Conservation (phyloP, 2,113 vertebrate genomes). For the Vombatus ursinus region DNA sequence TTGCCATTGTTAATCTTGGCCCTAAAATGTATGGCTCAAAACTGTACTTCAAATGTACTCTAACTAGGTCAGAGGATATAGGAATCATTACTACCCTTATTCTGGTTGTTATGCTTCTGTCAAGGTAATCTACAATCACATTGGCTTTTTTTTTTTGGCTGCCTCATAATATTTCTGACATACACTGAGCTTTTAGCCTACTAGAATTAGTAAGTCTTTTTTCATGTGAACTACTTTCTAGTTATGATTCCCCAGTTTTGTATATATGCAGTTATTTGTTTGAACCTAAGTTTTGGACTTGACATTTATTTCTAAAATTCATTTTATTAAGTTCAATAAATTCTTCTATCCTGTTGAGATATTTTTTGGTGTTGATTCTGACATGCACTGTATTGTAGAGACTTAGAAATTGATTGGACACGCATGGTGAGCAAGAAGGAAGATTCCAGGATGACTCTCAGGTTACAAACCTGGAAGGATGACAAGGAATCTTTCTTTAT, state of each 20-base stretch:
- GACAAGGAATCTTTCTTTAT: neutral
- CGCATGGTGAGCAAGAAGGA: neutral
- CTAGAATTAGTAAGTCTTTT: neutral
- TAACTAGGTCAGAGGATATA: neutral
- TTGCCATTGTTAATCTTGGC: neutral
- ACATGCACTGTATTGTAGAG: neutral
- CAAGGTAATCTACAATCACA: neutral
- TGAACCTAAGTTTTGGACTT: neutral
- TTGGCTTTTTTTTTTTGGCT: neutral
- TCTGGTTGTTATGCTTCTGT: neutral
- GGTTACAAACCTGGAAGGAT: neutral
- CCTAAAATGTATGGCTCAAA: neutral
- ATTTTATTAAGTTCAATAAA: neutral
- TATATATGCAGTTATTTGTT: neutral
- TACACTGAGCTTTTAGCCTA: neutral
- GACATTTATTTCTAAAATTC: no score
- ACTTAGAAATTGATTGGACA: neutral
- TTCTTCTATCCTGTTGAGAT: neutral
- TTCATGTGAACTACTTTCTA: neutral
- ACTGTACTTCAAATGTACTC: neutral
- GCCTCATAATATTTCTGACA: neutral
- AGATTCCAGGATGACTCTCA: neutral
- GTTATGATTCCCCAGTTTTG: neutral
- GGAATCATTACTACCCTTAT: neutral
- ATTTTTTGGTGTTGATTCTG: neutral